phyloP scores from a whole-genome alignment of 2,888 invertebrate genomes.

The Troides oblongomaculatus region DNA sequence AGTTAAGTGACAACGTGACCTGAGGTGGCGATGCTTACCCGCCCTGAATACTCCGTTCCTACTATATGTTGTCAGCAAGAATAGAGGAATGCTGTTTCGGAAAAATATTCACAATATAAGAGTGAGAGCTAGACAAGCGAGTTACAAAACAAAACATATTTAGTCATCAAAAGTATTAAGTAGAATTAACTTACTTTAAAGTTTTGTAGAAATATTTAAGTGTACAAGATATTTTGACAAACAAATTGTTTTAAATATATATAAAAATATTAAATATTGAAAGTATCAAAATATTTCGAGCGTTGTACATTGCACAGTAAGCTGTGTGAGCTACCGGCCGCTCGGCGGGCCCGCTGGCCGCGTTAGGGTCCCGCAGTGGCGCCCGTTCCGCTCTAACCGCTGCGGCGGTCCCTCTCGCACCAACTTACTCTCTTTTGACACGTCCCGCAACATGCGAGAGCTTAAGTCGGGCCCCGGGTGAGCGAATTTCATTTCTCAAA shows the following conservation, averaged over 20 bases:
- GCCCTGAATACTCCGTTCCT: too few relatives aligned
- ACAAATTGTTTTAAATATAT: too few relatives aligned
- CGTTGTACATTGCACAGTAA: slow-evolving; percentile 46
- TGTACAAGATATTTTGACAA: neutral
- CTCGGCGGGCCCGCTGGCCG: slow-evolving; percentile 45
- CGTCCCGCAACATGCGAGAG: slow-evolving; percentile 43
- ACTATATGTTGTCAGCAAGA: too few relatives aligned
- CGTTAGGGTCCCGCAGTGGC: slow-evolving; percentile 38
- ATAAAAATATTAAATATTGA: neutral
- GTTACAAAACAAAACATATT: too few relatives aligned
- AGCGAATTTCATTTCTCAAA: slow-evolving; percentile 43
- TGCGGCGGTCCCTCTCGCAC: slow-evolving; percentile 37
- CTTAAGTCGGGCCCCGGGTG: slow-evolving; percentile 41
- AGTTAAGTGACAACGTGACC: too few relatives aligned
- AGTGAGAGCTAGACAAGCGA: too few relatives aligned
- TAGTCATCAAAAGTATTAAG: too few relatives aligned
- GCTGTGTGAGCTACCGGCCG: slow-evolving; percentile 52
- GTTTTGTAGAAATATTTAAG: neutral
- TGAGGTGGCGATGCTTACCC: too few relatives aligned
- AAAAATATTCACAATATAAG: too few relatives aligned
- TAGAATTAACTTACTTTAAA: too few relatives aligned
- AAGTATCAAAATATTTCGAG: slow-evolving; percentile 53
- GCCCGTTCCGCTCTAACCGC: slow-evolving; percentile 38
- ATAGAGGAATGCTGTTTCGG: too few relatives aligned
- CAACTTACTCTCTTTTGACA: slow-evolving; percentile 40